A percentile compares a stretch with the other conserved stretches of the same genome.
phyloP scores from a whole-genome alignment of 2,888 invertebrate genomes.

The Scelioninae gen. 1 region DNA sequence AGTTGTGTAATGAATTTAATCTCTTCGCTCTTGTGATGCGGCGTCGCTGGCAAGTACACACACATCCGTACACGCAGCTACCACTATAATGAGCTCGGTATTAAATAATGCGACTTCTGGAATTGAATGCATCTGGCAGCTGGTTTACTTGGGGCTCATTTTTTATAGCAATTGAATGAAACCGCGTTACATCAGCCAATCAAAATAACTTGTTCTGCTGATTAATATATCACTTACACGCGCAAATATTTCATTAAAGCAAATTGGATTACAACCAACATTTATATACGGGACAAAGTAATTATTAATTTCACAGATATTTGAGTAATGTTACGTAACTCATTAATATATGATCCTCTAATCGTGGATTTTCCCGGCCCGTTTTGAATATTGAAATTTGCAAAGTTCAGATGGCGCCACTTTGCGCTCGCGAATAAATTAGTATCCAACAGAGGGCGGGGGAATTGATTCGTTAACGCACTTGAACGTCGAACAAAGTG shows the following conservation, averaged over 20 bases:
- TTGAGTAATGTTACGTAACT: conserved; percentile 13
- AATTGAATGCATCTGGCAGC: conserved; percentile 77
- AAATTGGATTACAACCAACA: conserved; percentile 54
- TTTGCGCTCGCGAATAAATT: conserved; percentile 48
- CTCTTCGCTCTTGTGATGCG: conserved; percentile 68
- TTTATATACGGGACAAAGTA: conserved; percentile 46
- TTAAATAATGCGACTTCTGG: conserved; percentile 78
- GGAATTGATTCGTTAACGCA: conserved; percentile 61
- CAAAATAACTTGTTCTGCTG: conserved; percentile 61
- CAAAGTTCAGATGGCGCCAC: conserved; percentile 52
- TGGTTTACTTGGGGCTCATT: conserved; percentile 75
- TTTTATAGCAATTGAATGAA: conserved; percentile 72
- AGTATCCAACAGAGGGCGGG: conserved; percentile 8
- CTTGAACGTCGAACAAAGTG: conserved; percentile 46
- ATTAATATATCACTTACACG: conserved; percentile 63
- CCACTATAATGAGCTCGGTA: conserved; percentile 79
- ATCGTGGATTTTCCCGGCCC: conserved; percentile 41
- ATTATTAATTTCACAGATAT: conserved; percentile 38
- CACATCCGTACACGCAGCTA: conserved; percentile 69
- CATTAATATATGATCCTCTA: conserved; percentile 39
- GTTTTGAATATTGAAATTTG: conserved; percentile 70
- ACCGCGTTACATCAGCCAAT: conserved; percentile 62
- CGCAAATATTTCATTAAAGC: conserved; percentile 56
- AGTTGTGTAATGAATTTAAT: conserved; percentile 79
- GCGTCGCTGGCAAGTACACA: conserved; percentile 72